Base-by-base conservation (phyloP, 2,113 vertebrate species). In the Cathartes aura region DNA sequence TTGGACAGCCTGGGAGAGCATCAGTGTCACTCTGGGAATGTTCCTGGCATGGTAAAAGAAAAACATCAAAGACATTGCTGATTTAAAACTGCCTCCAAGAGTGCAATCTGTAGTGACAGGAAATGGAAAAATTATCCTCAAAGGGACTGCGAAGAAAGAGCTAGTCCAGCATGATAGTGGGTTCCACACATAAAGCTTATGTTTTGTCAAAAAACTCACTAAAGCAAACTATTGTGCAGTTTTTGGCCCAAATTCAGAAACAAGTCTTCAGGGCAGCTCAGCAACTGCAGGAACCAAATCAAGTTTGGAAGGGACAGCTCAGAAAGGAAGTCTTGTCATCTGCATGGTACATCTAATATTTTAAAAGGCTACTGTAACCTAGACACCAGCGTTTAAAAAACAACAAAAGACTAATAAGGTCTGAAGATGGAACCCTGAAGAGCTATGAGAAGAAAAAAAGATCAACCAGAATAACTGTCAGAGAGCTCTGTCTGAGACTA, bases 1-100 rank as follows among this genome's bases (percentile, higher is more conserved):
- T 98, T 97, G 82, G 96, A 97, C 80, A 86, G 93, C 94, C 96
- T 96, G 87, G 96, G 97, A 98, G 96, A 96, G 93, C 93, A 83
- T 96, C 96, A 94, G 63, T 96, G 96, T 97, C 97, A 97, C 95
- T 97, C 93, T 80, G 96, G 91, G 95, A 97, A 98, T 97, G 95
- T 92, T 97, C 74, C 97, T 97, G 97, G 97, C 96, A 96, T 91
- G 87, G 94, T 62, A 70, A 95, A 97, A 98, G 93, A 79, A 90
- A 98, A 97, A 96, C 96, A 97, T 98, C 98, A 97, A 98, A 98
- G 97, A 79, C 83, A 70, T 90, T 90, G 91, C 92, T 96, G 91
- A 97, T 95, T 97, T 97, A 95, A 98, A 98, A 97, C 91, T 95
- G 95, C 90, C 96, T 98, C 92, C 90, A 96, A 97, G 96, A 93